Conservation (phyloP, 2,113 vertebrate genomes). For the Mobula birostris region DNA sequence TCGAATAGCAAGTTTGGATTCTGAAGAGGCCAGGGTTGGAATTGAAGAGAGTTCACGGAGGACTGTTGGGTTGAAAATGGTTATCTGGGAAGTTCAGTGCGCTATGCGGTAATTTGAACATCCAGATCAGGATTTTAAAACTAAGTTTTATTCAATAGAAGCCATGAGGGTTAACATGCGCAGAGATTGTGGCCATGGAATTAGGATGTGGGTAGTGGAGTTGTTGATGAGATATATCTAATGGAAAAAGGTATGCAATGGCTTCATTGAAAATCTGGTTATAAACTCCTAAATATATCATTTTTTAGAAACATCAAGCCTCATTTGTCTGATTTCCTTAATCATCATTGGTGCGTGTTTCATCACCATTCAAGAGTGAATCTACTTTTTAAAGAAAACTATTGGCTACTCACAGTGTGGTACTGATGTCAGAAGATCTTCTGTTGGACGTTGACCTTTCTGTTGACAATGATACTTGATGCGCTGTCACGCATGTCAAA, state of each 20-base stretch:
- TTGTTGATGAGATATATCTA: not conserved
- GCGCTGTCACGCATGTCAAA: not conserved
- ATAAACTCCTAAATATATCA: not conserved
- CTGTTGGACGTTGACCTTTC: too few relatives aligned
- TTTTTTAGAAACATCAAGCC: not conserved
- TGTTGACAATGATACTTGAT: not conserved
- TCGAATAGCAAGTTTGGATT: too few relatives aligned
- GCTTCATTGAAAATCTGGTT: not conserved
- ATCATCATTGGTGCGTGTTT: not conserved
- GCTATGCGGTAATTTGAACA: not conserved
- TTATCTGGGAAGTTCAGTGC: not conserved
- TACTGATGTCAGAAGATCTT: not conserved
- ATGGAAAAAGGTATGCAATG: not conserved
- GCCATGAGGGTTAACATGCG: too few relatives aligned
- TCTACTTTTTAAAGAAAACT: not conserved
- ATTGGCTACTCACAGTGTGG: not conserved
- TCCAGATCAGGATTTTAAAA: not conserved
- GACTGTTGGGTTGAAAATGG: not conserved
- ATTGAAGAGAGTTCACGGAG: not conserved
- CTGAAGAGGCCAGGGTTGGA: not conserved
- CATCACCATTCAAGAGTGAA: not conserved
- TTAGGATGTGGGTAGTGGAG: not conserved
- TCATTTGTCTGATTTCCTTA: not conserved
- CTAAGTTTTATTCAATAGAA: too few relatives aligned
- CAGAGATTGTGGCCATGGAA: not conserved